These are phyloP conservation scores for Cantharis nigra DNA, from an alignment of 2,888 invertebrate species.

Conservation along the genomic window DNA sequence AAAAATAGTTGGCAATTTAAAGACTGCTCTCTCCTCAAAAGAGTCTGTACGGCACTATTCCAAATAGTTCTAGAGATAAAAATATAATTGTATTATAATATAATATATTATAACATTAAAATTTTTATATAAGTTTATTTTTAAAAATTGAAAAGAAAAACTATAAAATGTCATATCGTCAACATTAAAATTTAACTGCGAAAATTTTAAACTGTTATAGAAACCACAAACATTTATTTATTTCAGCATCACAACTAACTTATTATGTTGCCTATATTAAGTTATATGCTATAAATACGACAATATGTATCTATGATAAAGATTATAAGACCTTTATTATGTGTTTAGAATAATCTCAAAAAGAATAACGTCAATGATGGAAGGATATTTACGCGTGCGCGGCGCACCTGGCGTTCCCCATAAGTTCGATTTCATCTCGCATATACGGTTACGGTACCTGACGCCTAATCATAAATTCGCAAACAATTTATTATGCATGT, in stretches of 20 bases:
- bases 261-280: neutral
- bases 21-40: no score
- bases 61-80: no score
- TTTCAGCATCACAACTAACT: no score
- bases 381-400: conserved; percentile 47
- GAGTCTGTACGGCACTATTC: no score
- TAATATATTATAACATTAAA: neutral
- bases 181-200: neutral
- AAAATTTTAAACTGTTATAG: neutral
- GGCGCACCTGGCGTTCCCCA: conserved; percentile 45
- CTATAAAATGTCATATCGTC: neutral
- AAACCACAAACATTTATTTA: neutral
- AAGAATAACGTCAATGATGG: conserved; percentile 47
- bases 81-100: no score
- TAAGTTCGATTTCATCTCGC: conserved; percentile 28
- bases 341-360: neutral
- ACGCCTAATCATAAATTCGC: conserved; percentile 35
- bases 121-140: neutral
- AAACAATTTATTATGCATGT: conserved; percentile 32
- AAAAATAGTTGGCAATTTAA: no score
- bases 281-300: neutral
- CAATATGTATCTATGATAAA: neutral
- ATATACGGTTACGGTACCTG: conserved; percentile 22
- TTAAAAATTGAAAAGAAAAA: neutral
- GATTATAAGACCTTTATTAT: neutral